phyloP scores from a whole-genome alignment of 2,113 vertebrate genomes.

The Oxygymnocypris stewartii region DNA sequence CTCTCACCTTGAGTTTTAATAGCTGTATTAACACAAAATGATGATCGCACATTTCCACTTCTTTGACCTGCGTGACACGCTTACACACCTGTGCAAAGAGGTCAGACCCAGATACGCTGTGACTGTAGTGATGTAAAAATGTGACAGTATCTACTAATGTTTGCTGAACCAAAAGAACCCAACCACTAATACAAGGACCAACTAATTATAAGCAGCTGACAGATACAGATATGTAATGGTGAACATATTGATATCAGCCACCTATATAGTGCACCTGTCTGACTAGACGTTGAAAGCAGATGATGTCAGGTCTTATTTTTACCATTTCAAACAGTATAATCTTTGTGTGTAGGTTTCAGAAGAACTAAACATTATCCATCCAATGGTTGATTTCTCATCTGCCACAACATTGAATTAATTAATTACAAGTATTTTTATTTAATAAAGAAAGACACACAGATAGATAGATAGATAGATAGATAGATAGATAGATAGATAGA shows the following conservation, averaged over 20 bases:
- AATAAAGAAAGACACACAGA: neutral
- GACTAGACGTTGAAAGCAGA: neutral
- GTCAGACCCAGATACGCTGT: neutral
- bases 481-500: neutral
- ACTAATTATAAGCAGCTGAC: neutral
- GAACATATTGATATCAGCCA: neutral
- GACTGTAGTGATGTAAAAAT: neutral
- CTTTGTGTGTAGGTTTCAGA: neutral
- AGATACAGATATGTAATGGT: neutral
- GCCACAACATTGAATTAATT: neutral
- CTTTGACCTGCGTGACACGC: slow-evolving; percentile 42
- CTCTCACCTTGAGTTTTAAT: slow-evolving; percentile 54
- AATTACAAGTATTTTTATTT: no score
- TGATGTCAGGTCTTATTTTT: neutral
- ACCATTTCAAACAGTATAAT: neutral
- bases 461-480: neutral
- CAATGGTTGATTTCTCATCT: neutral
- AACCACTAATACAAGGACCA: neutral
- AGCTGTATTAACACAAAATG: slow-evolving; percentile 54
- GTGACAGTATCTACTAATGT: slow-evolving; percentile 1
- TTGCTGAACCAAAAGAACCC: neutral
- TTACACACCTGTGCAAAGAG: slow-evolving; percentile 3
- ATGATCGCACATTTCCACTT: slow-evolving; percentile 47
- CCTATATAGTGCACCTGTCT: neutral
- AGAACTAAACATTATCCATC: neutral